phyloP scores from a whole-genome alignment of 2,113 vertebrate species.

The Condylura cristata region DNA sequence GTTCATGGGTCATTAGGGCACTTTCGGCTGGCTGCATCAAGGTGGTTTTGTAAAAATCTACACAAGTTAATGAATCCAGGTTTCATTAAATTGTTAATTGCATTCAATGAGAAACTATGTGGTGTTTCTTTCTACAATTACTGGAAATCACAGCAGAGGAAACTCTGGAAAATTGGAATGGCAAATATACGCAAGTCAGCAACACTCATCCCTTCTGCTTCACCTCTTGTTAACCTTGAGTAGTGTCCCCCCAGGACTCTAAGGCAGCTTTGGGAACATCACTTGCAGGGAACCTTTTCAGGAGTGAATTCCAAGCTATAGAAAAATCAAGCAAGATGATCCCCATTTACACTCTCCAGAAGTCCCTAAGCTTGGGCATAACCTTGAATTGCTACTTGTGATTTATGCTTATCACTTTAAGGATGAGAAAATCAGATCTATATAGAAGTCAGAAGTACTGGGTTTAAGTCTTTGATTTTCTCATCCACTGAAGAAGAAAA shows the following conservation, averaged over 20 bases:
- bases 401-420: slow-evolving; percentile 8
- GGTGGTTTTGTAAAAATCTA: slow-evolving; percentile 58
- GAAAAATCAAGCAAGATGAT: background rate
- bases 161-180: slow-evolving; percentile 41
- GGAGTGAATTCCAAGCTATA: background rate
- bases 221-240: slow-evolving; percentile 21
- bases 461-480: background rate
- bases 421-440: background rate
- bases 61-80: slow-evolving; percentile 52
- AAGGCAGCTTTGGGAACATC: background rate
- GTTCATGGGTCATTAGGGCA: slow-evolving; percentile 38
- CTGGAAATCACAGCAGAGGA: slow-evolving; percentile 3
- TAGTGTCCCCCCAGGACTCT: background rate
- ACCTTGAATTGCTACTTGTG: background rate
- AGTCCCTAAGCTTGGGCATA: background rate
- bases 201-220: background rate
- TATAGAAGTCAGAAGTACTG: background rate
- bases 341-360: background rate
- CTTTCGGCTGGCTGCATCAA: slow-evolving; percentile 49
- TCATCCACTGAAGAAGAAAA: background rate
- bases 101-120: background rate
- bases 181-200: slow-evolving; percentile 17
- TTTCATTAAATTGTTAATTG: slow-evolving; percentile 66
- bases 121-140: slow-evolving; percentile 44
- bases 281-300: background rate